phyloP scores from a whole-genome alignment of 2,797 vertebrate genomes.

The Pteropus rufus region DNA sequence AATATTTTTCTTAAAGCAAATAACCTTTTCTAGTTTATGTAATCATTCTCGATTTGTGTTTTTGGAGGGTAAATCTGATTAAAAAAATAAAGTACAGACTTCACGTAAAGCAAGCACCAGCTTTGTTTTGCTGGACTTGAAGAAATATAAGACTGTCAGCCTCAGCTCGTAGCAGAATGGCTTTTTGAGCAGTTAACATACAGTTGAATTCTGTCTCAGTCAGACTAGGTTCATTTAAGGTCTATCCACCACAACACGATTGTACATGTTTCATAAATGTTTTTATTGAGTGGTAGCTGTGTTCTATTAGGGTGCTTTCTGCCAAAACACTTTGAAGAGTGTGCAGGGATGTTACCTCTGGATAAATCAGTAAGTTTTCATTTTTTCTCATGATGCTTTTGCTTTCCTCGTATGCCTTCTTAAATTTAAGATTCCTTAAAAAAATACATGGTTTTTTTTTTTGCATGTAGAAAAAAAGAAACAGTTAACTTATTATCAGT shows the following conservation, averaged over 20 bases:
- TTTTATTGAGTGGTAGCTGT: neutral
- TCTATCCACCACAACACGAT: neutral
- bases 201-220: neutral
- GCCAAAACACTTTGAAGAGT: neutral
- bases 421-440: slow-evolving; percentile 1
- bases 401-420: neutral
- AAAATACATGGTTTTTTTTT: neutral
- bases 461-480: neutral
- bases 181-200: neutral
- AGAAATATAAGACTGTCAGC: neutral
- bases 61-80: neutral
- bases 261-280: neutral
- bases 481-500: neutral
- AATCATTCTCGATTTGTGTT: slow-evolving; percentile 18
- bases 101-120: neutral
- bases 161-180: neutral
- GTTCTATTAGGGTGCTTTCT: neutral
- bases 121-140: neutral
- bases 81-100: neutral
- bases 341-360: neutral
- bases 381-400: neutral
- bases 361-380: neutral
- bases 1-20: neutral
- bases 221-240: neutral
- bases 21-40: neutral